Percentiles rank a stretch among this genome's conserved stretches.
Evolutionary conservation across 2,797 vertebrate genomes (phyloP).

Genomic region (Thamnophis elegans): DNA sequence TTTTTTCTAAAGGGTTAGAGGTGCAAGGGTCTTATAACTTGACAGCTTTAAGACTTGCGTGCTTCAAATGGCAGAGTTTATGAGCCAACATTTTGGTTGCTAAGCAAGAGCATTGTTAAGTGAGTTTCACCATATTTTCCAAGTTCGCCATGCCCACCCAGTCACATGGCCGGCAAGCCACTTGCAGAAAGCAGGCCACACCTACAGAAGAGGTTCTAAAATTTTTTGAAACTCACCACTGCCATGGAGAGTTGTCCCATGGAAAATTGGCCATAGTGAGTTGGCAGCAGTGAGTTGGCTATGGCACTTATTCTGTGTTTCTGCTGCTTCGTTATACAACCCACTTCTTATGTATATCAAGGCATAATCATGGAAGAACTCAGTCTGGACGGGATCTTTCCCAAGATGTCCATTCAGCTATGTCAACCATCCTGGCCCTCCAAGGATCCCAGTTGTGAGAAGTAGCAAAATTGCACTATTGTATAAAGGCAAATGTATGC

Average conservation of each 20-base stretch:
- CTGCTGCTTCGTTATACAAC: not conserved
- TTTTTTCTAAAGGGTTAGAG: no score
- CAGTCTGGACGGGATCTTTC: not conserved
- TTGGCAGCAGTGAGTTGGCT: not conserved
- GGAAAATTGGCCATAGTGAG: not conserved
- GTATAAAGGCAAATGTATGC: not conserved
- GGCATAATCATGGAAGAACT: not conserved
- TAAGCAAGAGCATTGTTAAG: no score
- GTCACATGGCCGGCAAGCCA: no score
- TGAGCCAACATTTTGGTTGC: no score
- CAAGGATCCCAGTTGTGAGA: not conserved
- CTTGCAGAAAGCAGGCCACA: no score
- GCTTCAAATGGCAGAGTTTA: no score
- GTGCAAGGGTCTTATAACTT: no score
- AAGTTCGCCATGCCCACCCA: no score
- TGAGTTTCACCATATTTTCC: no score
- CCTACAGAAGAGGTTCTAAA: no score
- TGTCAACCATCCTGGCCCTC: not conserved
- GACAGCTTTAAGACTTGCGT: no score
- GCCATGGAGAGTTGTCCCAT: not conserved
- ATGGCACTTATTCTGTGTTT: not conserved
- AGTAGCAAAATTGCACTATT: not conserved
- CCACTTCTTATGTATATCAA: not conserved
- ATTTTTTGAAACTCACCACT: no score
- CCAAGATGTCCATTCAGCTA: not conserved